Evolutionary conservation across 2,888 invertebrate genomes (phyloP).

Genomic region (Apamea epomidion): DNA sequence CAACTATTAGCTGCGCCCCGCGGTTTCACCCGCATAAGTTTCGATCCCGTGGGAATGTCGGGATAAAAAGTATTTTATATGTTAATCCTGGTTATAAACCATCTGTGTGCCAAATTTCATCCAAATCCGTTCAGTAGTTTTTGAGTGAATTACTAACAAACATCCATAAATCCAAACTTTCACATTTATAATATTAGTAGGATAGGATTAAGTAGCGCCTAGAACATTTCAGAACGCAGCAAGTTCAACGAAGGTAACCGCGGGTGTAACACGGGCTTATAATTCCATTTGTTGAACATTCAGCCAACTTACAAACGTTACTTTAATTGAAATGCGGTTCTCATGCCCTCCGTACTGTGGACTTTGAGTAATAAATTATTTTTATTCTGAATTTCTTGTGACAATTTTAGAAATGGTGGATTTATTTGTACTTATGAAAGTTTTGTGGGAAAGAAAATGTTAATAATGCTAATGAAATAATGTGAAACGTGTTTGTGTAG

Average conservation of each 20-base stretch:
- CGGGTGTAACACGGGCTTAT: conserved; percentile 77
- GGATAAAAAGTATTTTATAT: no score
- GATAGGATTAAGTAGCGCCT: not conserved
- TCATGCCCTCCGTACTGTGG: conserved; percentile 61
- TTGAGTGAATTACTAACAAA: no score
- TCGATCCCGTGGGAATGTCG: no score
- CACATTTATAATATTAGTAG: no score
- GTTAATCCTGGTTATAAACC: no score
- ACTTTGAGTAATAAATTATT: conserved; percentile 50
- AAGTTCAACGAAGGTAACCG: conserved; percentile 70
- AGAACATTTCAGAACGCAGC: conserved; percentile 50
- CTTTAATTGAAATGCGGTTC: conserved; percentile 78
- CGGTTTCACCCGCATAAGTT: no score
- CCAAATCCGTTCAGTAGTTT: no score
- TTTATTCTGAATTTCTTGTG: conserved; percentile 22
- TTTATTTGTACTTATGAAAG: not conserved
- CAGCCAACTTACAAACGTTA: conserved; percentile 68
- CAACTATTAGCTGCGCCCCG: no score
- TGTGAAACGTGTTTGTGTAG: not conserved
- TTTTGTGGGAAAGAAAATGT: not conserved
- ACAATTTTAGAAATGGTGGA: not conserved
- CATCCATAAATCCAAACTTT: no score
- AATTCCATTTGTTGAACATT: conserved; percentile 78
- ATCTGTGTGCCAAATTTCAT: no score
- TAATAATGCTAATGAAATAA: not conserved